Percentiles rank a stretch among this genome's conserved stretches.
These are phyloP conservation scores for Prosapia bicincta DNA, from an alignment of 2,888 invertebrate species.

Conservation along the genomic window DNA sequence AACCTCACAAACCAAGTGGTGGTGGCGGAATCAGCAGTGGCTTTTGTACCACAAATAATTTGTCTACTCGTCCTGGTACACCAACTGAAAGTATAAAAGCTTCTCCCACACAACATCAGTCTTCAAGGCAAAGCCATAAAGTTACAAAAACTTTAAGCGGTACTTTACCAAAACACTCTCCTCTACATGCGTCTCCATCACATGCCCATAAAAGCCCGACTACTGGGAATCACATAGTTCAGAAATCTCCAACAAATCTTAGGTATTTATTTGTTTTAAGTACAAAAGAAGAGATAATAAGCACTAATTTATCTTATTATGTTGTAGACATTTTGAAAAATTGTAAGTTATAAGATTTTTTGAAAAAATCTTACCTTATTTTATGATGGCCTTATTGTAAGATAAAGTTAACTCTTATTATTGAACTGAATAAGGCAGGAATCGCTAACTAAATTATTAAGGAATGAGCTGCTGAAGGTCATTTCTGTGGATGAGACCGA, in stretches of 20 bases:
- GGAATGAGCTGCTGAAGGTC: no score
- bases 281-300: no score
- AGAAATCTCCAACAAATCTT: constrained; percentile 34
- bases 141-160: constrained; percentile 17
- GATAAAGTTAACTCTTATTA: no score
- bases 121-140: constrained; percentile 18
- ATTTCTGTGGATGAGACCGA: no score
- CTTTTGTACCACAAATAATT: neutral
- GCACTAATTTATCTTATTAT: no score
- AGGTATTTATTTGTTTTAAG: neutral
- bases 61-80: constrained; percentile 32
- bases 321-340: no score
- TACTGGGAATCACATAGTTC: constrained; percentile 23
- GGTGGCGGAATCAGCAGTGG: constrained; percentile 8
- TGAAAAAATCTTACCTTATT: no score
- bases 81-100: constrained; percentile 36
- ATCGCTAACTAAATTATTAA: no score
- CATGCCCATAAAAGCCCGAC: constrained; percentile 45
- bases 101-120: constrained; percentile 30
- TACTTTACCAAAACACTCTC: constrained; percentile 24
- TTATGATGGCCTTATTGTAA: no score
- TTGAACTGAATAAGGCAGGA: no score
- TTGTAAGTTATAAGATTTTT: no score
- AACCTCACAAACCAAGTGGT: neutral
- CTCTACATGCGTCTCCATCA: constrained; percentile 55